Evolutionary conservation across 2,113 vertebrate genomes (phyloP).

Genomic region (Tyrannus savana): DNA sequence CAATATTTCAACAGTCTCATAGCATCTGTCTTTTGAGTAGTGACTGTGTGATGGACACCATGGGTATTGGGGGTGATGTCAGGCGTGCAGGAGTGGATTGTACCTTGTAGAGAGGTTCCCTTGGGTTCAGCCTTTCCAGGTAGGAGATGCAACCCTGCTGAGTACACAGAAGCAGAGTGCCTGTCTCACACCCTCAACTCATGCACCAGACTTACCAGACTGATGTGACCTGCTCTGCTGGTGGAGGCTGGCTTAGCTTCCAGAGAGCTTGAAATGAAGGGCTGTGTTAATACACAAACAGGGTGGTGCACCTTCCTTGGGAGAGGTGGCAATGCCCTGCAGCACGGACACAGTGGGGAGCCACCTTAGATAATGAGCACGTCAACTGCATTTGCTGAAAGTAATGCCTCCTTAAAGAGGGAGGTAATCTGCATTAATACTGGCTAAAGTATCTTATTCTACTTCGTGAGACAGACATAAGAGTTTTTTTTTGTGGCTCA

Average conservation of each 20-base stretch:
- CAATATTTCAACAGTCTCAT: background rate
- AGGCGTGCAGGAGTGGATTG: background rate
- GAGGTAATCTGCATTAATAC: background rate
- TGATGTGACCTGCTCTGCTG: background rate
- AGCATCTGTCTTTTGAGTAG: background rate
- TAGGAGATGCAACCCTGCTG: background rate
- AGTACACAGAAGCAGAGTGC: accelerated
- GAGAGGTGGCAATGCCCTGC: background rate
- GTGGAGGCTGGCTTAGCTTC: background rate
- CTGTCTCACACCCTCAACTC: background rate
- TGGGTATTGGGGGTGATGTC: no score
- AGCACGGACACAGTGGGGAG: background rate
- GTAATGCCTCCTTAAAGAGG: background rate
- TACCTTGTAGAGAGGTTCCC: background rate
- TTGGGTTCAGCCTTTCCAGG: background rate
- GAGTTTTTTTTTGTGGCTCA: background rate
- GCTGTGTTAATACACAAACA: background rate
- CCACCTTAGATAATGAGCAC: background rate
- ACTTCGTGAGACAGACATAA: background rate
- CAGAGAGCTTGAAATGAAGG: background rate
- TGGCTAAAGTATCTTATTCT: background rate
- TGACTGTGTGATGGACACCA: background rate
- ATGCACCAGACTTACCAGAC: background rate
- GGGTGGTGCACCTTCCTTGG: accelerated
- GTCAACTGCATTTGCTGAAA: background rate